Evolutionary conservation across 1,140 invertebrate genomes (phyloP), one percentile per base, ranked within the genome.

Genomic region (Drosophila tani): DNA sequence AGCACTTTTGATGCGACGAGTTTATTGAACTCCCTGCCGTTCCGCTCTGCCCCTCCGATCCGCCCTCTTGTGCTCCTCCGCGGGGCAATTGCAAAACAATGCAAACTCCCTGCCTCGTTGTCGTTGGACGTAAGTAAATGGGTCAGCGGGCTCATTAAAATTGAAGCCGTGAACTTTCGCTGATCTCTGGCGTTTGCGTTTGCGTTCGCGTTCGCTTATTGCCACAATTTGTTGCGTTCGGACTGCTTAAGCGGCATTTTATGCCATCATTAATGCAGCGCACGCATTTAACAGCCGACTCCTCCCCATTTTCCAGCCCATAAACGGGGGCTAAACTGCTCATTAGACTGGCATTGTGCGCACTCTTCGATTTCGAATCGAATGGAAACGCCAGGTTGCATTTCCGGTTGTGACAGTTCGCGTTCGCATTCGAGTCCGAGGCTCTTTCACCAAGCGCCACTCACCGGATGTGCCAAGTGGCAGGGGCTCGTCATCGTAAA

Each of bases 381-480:
- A 63, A 69, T 84, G 51, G 49, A 84, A 90, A 84, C 64, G 85
- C 85, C 85, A 90, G 81, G 78, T 85, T 90, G 82, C 85, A 90
- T 71, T 90, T 90, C 85, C 85, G 85, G 79, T 65, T 90, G 79
- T 73, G 81, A 90, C 81, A 85, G 66, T 79, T 74, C 47, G 41
- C 40, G 47, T 45, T 58, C 38, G 38, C 38, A 7, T 56, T 56
- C 14, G n/a, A 2, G 15, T 43, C n/a, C 12, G 35, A 19, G 40
- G 19, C 38, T 55, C 45, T 17, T 66, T 69, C 17, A 55, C 11
- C 46, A 75, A 76, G 81, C 81, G 75, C 82, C 79, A 90, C 46
- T 50, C 65, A 53, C 86, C 81, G 85, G 85, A 88, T 69, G 78
- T 68, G 70, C 77, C 78, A 50, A 80, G 79, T 69, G 67, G 62